Conservation (phyloP, 2,888 invertebrate genomes). For the Anthophora plumipes region DNA sequence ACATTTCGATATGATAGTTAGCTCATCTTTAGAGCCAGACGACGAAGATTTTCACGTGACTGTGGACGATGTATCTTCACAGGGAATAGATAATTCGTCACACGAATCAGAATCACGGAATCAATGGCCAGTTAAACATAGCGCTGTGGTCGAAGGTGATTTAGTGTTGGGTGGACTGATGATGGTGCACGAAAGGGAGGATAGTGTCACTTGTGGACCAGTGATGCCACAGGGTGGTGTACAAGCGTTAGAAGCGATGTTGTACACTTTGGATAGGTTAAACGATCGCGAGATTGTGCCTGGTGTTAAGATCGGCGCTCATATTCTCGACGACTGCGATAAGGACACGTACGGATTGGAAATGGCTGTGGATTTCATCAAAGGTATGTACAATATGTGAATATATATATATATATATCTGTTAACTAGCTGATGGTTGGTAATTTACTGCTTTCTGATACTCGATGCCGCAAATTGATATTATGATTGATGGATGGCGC, state of each 20-base stretch:
- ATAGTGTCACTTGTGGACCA: constrained; percentile 92
- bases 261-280: constrained; percentile 92
- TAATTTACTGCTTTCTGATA: constrained; percentile 6
- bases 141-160: constrained; percentile 93
- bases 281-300: constrained; percentile 87
- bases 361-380: constrained; percentile 96
- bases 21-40: not conserved
- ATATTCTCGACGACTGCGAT: constrained; percentile 96
- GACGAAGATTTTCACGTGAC: constrained; percentile 5
- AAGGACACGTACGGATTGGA: constrained; percentile 96
- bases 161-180: constrained; percentile 94
- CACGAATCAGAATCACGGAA: constrained; percentile 75
- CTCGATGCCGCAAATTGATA: not conserved
- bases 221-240: constrained; percentile 96
- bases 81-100: constrained; percentile 71
- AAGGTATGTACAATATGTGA: constrained; percentile 92
- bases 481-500: constrained; percentile 6
- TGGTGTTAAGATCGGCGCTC: constrained; percentile 92
- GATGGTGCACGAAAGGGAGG: constrained; percentile 96
- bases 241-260: constrained; percentile 94
- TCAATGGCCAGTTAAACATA: constrained; percentile 91
- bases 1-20: not conserved
- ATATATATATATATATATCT: not conserved
- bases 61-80: constrained; percentile 31
- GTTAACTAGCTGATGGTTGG: not conserved